A percentile compares a stretch with the other conserved stretches of the same genome.
Conservation (phyloP, 2,888 invertebrate genomes). For the Lepidonotus clava region DNA sequence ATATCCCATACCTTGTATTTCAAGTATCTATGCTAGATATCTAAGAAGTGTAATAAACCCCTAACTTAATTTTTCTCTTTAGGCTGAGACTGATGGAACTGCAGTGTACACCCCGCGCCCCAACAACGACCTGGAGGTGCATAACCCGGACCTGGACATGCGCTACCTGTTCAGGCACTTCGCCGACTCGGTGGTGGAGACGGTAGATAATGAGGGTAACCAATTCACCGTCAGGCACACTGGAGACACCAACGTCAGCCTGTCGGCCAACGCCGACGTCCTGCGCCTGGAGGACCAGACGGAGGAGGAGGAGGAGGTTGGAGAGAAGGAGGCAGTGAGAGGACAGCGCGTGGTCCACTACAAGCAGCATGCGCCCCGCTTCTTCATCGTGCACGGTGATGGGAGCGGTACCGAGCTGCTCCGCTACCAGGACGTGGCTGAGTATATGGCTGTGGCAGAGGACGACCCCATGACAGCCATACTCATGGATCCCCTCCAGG, state of each 20-base stretch:
- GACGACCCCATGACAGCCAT: conserved; percentile 77
- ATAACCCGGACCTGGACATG: conserved; percentile 69
- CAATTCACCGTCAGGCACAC: conserved; percentile 76
- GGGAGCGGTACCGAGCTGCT: conserved; percentile 79
- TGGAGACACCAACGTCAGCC: conserved; percentile 74
- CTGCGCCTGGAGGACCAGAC: not conserved
- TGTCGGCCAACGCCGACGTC: conserved; percentile 57
- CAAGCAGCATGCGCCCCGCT: conserved; percentile 77
- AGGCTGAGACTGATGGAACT: conserved; percentile 66
- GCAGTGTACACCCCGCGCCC: conserved; percentile 72
- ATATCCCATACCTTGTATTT: not conserved
- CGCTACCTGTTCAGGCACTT: conserved; percentile 76
- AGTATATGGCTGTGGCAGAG: conserved; percentile 76
- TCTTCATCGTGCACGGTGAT: conserved; percentile 78
- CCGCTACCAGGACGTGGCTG: conserved; percentile 77
- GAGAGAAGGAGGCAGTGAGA: not conserved
- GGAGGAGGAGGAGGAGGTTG: not conserved
- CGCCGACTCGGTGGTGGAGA: conserved; percentile 75
- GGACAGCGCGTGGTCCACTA: conserved; percentile 67
- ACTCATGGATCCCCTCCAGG: conserved; percentile 73
- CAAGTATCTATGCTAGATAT: not conserved
- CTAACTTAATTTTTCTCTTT: not conserved
- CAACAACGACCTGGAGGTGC: conserved; percentile 66
- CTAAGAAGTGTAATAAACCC: not conserved
- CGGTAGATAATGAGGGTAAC: conserved; percentile 77